phyloP scores from a whole-genome alignment of 1,140 invertebrate genomes.

The Lepidurus packardi region DNA sequence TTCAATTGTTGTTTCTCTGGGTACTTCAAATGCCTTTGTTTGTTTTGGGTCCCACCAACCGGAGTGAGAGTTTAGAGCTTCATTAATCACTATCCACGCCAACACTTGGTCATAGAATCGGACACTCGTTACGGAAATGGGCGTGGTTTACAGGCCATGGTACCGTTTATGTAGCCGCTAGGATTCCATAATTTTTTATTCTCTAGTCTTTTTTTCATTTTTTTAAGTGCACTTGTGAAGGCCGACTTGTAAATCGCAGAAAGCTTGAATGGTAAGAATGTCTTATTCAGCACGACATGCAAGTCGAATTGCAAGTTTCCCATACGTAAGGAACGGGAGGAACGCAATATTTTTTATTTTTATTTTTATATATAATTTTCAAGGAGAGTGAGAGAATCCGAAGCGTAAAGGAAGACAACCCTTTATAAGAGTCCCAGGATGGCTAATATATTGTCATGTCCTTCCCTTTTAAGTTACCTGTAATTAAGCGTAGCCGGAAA shows the following conservation, averaged over 20 bases:
- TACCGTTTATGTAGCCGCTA: background rate
- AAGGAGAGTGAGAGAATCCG: background rate
- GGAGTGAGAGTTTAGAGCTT: background rate
- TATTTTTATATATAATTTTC: background rate
- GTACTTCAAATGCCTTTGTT: background rate
- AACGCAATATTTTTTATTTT: too few relatives aligned
- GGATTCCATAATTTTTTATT: background rate
- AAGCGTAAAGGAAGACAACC: background rate
- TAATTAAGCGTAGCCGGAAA: constrained; percentile 12
- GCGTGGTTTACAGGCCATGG: background rate
- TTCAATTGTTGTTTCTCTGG: background rate
- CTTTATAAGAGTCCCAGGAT: background rate
- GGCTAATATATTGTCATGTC: background rate
- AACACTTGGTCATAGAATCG: background rate
- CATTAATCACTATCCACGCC: background rate
- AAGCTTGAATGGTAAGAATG: background rate
- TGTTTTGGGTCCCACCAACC: background rate
- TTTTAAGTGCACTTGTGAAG: background rate
- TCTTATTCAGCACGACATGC: too few relatives aligned
- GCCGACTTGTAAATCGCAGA: background rate
- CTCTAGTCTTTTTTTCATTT: background rate
- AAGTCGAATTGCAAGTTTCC: too few relatives aligned
- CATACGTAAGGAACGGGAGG: too few relatives aligned
- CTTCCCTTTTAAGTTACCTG: constrained; percentile 3
- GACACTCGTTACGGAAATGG: background rate